A percentile compares a stretch with the other conserved stretches of the same genome.
These are phyloP conservation scores for Anisognathus igniventris DNA, from an alignment of 2,797 vertebrate genomes.

Conservation along the genomic window DNA sequence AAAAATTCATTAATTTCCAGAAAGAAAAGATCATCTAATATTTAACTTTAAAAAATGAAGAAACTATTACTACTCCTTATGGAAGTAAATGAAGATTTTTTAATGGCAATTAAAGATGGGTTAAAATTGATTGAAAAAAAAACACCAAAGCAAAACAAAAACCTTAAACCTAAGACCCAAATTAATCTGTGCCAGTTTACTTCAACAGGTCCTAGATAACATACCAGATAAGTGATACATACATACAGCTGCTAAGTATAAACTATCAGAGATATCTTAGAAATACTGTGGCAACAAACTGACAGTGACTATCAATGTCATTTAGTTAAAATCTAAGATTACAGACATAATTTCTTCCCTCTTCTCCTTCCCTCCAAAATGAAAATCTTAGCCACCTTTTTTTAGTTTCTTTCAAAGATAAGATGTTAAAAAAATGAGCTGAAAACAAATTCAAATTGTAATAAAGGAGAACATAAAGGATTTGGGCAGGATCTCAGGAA, in stretches of 20 bases:
- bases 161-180: background rate
- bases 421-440: background rate
- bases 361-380: background rate
- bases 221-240: background rate
- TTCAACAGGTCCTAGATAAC: background rate
- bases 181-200: background rate
- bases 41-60: background rate
- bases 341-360: background rate
- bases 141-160: background rate
- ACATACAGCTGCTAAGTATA: background rate
- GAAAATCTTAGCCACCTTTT: background rate
- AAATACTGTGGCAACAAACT: slow-evolving; percentile 14
- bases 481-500: background rate
- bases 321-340: background rate
- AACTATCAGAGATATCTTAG: background rate
- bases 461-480: background rate
- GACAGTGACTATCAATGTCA: background rate
- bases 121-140: background rate
- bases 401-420: background rate
- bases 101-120: background rate
- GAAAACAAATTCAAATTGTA: background rate
- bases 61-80: background rate
- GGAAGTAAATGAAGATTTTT: background rate
- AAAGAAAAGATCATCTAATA: background rate
- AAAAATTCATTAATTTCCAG: background rate